Conservation (phyloP, 2,888 invertebrate species). For the Ecliptopera silaceata region DNA sequence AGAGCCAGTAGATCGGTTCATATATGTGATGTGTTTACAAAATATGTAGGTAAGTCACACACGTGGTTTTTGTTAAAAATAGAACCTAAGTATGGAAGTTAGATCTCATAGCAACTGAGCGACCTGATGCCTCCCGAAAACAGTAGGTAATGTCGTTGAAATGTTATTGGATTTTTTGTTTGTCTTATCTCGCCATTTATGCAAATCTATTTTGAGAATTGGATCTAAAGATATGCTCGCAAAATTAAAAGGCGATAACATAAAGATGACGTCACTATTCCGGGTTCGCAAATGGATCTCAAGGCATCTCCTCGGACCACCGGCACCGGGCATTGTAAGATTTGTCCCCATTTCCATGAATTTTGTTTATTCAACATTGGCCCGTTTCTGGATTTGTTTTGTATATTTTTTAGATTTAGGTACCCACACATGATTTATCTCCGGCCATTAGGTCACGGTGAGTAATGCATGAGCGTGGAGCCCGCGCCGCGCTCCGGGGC, state of each 20-base stretch:
- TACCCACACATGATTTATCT: constrained; percentile 73
- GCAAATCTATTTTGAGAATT: background rate
- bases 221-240: background rate
- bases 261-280: constrained; percentile 46
- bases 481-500: constrained; percentile 68
- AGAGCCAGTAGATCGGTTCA: too few species aligned
- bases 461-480: constrained; percentile 73
- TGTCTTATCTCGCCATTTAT: background rate
- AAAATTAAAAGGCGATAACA: constrained; percentile 10
- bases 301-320: constrained; percentile 62
- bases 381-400: constrained; percentile 66
- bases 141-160: too few species aligned
- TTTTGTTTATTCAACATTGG: constrained; percentile 78
- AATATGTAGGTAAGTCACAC: too few species aligned
- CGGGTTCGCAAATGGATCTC: constrained; percentile 57
- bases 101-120: too few species aligned
- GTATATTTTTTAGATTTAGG: constrained; percentile 66
- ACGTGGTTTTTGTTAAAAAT: too few species aligned
- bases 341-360: constrained; percentile 81
- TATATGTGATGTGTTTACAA: too few species aligned
- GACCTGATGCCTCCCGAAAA: too few species aligned
- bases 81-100: too few species aligned
- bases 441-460: constrained; percentile 79
- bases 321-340: constrained; percentile 69
- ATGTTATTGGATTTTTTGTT: too few species aligned